phyloP scores from a whole-genome alignment of 2,888 invertebrate species.

The Stramonita haemastoma region DNA sequence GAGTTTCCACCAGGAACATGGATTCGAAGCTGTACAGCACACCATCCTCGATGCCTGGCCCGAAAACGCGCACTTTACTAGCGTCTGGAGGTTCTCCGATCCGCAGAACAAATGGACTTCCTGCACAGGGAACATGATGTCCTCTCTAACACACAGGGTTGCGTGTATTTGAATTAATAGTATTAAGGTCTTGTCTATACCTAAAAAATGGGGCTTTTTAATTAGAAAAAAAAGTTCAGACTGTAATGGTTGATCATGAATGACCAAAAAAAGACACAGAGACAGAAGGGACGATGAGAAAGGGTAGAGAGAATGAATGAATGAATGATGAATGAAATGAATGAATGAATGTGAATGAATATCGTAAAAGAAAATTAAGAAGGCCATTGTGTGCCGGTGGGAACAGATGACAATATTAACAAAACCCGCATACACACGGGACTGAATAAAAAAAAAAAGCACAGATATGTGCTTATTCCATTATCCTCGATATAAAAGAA shows the following conservation, averaged over 20 bases:
- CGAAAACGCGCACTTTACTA: conserved; percentile 96
- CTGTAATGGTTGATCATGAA: background rate
- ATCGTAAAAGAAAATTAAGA: no score
- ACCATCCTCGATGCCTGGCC: conserved; percentile 98
- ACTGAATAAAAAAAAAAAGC: no score
- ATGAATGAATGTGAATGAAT: no score
- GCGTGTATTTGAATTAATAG: background rate
- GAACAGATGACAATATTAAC: no score
- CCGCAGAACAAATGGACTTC: conserved; percentile 95
- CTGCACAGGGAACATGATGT: conserved; percentile 78
- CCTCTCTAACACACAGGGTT: background rate
- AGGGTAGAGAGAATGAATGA: background rate
- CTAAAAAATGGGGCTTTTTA: background rate
- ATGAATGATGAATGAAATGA: no score
- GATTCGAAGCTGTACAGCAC: conserved; percentile 98
- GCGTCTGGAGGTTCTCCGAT: conserved; percentile 98
- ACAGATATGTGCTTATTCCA: no score
- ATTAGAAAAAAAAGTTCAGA: background rate
- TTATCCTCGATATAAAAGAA: no score
- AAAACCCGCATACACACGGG: no score
- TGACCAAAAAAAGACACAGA: background rate
- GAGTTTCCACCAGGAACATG: conserved; percentile 98
- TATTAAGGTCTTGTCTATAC: background rate
- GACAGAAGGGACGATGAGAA: background rate
- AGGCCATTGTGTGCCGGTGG: no score